Evolutionary conservation across 35 echinoderm and acorn worm species (phyloP), one percentile per base, ranked within the genome.

Genomic region (Lytechinus variegatus): DNA sequence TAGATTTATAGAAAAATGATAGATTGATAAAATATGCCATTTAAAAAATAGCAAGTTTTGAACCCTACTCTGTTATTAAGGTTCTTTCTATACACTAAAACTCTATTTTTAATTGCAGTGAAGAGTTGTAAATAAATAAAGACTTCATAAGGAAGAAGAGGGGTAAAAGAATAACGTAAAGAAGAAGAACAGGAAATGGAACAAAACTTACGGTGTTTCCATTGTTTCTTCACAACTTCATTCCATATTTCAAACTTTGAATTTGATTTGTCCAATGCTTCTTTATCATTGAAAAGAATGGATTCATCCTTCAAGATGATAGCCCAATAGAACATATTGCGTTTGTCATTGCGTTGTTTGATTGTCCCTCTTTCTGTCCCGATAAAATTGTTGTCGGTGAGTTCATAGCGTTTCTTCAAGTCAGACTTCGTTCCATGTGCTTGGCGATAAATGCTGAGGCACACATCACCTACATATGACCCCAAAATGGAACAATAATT

Each of bases 301-400:
- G 96, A 95, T 87, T 95, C 93, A 5, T 89, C 9, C 11, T 52
- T 94, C 29, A 96, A 52, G 94, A 96, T 95, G 94, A 96, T 96
- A 6, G 96, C 96, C 96, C 96, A 96, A 52, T 96, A 96, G 2
- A 95, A 60, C 86, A 94, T 87, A 13, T 55, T 94, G 53, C 60
- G 27, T 52, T 91, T 95, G 27, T 52, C 94, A 72, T 88, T 72
- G 86, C 61, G n/a, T 33, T 29, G n/a, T 89, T 91, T 96, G n/a
- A 96, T 87, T 2, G 96, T 95, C 8, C 96, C 96, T 79, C 96
- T 54, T 94, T 96, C 96, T 28, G 96, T 96, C 3, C 96, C 96
- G 53, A 96, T 94, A 58, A 96, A 96, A 58, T 95, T 96, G 19
- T 24, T 66, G 29, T 71, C 86, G 87, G 54, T 95, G 28, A 96